Percentiles rank a stretch among this genome's conserved stretches.
Evolutionary conservation across 2,113 vertebrate species (phyloP).

Genomic region (Corythaixoides concolor): DNA sequence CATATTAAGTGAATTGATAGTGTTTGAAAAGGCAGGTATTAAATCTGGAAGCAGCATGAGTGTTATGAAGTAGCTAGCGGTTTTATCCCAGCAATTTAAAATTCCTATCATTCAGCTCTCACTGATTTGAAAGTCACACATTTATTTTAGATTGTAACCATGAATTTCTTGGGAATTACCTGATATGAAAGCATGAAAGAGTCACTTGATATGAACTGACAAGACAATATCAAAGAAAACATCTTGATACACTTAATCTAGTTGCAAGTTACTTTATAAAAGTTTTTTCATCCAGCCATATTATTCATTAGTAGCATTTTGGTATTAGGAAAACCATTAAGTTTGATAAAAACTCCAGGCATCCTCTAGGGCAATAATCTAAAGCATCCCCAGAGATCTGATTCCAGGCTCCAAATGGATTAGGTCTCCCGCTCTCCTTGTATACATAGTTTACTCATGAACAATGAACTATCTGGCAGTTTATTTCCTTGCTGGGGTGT

Average conservation of each 20-base stretch:
- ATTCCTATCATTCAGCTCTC: not conserved
- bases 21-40: slow-evolving; percentile 41
- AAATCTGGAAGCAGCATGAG: slow-evolving; percentile 24
- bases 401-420: slow-evolving; percentile 12
- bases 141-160: slow-evolving; percentile 53
- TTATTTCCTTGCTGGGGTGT: not conserved
- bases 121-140: slow-evolving; percentile 15
- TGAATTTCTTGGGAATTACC: slow-evolving; percentile 64
- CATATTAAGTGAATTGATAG: slow-evolving; percentile 40
- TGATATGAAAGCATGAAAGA: slow-evolving; percentile 56
- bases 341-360: not conserved
- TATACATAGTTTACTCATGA: not conserved
- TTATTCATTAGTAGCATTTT: slow-evolving; percentile 1
- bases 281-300: not conserved
- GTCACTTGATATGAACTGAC: slow-evolving; percentile 51
- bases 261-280: not conserved
- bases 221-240: slow-evolving; percentile 43
- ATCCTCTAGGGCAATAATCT: not conserved
- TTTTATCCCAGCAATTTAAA: slow-evolving; percentile 51
- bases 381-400: not conserved
- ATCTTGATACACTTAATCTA: slow-evolving; percentile 25
- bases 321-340: not conserved
- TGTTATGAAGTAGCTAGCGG: slow-evolving; percentile 19
- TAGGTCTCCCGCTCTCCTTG: not conserved
- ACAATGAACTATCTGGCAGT: not conserved